A percentile compares a stretch with the other conserved stretches of the same genome.
phyloP scores from a whole-genome alignment of 2,797 vertebrate species.

The Lepus townsendii region DNA sequence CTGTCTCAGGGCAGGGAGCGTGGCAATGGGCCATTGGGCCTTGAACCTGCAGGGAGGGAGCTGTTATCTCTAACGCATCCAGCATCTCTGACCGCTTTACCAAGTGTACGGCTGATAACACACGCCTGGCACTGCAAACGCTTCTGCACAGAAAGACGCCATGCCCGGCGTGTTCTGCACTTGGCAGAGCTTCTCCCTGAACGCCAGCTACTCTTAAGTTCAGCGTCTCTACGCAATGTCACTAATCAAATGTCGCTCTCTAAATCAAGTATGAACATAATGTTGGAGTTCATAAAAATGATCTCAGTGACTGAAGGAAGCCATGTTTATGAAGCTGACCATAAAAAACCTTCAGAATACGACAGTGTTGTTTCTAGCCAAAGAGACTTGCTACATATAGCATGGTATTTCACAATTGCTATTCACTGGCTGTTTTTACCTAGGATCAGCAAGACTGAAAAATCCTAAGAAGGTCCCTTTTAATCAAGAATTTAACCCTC shows the following conservation, averaged over 20 bases:
- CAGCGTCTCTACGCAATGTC: background rate
- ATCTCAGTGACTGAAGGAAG: background rate
- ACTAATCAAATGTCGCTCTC: background rate
- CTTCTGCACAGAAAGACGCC: background rate
- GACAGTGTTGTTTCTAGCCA: background rate
- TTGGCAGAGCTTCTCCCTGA: background rate
- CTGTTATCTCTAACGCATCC: background rate
- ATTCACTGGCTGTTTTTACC: background rate
- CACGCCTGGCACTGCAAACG: background rate
- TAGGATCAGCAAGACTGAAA: constrained; percentile 8
- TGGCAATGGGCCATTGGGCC: background rate
- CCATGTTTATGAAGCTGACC: background rate
- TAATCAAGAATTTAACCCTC: background rate
- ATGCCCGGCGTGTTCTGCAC: background rate
- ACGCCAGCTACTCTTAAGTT: background rate
- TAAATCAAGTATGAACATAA: background rate
- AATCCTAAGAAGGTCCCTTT: background rate
- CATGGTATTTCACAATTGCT: background rate
- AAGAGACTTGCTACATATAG: background rate
- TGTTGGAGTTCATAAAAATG: background rate
- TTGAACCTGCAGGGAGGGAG: background rate
- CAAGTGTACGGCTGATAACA: background rate
- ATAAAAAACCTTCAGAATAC: constrained; percentile 2
- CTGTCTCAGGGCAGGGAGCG: background rate
- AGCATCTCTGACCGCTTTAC: background rate